Conservation (phyloP, 2,888 invertebrate genomes). For the Epistrophella euchroma region DNA sequence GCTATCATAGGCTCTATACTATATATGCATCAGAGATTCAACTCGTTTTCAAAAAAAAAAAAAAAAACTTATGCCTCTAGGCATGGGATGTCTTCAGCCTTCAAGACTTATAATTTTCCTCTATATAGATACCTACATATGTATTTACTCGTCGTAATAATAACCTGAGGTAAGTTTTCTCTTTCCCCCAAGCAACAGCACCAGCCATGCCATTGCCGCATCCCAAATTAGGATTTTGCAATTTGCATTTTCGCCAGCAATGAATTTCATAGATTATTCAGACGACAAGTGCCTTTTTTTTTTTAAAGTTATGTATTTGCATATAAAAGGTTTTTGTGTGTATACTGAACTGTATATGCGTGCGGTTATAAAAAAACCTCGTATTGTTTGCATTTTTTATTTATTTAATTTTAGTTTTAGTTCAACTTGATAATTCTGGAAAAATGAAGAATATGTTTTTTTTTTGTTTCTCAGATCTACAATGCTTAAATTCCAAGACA, state of each 20-base stretch:
- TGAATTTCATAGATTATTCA: slow-evolving; percentile 73
- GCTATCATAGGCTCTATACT: slow-evolving; percentile 15
- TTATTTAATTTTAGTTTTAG: too few relatives aligned
- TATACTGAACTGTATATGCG: background rate
- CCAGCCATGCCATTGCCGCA: slow-evolving; percentile 10
- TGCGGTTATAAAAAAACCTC: background rate
- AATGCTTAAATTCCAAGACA: too few relatives aligned
- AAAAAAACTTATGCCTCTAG: background rate
- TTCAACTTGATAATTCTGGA: too few relatives aligned
- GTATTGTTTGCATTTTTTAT: too few relatives aligned
- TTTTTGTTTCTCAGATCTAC: too few relatives aligned
- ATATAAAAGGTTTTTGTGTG: slow-evolving; percentile 54
- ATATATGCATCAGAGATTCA: slow-evolving; percentile 34
- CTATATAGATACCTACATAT: background rate
- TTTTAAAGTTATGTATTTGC: slow-evolving; percentile 48
- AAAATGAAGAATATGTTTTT: too few relatives aligned
- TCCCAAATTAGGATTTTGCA: slow-evolving; percentile 66
- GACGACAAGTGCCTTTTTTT: slow-evolving; percentile 49
- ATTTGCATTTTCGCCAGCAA: slow-evolving; percentile 69
- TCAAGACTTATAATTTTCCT: slow-evolving; percentile 18
- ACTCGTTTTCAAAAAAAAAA: slow-evolving; percentile 3
- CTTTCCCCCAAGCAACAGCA: background rate
- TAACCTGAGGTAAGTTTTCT: slow-evolving; percentile 8
- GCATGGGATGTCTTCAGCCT: background rate
- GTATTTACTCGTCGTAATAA: background rate